Percentiles rank a stretch among this genome's conserved stretches.
Conservation (phyloP, 2,797 vertebrate species). For the Cossypha dichroa region DNA sequence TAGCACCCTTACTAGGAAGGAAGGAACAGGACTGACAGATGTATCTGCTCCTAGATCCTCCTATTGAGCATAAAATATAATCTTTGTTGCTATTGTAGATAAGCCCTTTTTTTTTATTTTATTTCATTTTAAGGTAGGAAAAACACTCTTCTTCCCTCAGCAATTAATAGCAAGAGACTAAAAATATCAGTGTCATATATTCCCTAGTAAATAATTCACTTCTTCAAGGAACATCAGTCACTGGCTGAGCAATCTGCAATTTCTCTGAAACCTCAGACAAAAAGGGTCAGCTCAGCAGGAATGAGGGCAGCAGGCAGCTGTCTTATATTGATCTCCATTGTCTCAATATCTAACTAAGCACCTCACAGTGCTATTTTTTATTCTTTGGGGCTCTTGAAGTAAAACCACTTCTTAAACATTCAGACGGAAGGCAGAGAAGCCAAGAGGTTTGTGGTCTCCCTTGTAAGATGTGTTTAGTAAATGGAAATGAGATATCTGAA, state of each 20-base stretch:
- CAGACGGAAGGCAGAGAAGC: background rate
- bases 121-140: background rate
- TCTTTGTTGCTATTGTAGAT: background rate
- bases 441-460: background rate
- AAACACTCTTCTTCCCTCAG: background rate
- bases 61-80: background rate
- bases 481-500: background rate
- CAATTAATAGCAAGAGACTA: background rate
- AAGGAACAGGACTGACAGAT: background rate
- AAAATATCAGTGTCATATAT: background rate
- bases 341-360: background rate
- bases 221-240: background rate
- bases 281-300: background rate
- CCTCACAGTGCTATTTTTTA: background rate
- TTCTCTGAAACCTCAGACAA: background rate
- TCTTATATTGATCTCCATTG: background rate
- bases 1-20: background rate
- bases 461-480: background rate
- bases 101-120: background rate
- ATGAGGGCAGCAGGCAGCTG: background rate
- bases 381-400: background rate
- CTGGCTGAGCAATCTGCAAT: background rate
- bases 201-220: constrained; percentile 10
- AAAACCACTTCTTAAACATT: background rate
- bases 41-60: background rate